Base-by-base conservation (phyloP, 1,140 invertebrate genomes). In the Zaprionus davidi region DNA sequence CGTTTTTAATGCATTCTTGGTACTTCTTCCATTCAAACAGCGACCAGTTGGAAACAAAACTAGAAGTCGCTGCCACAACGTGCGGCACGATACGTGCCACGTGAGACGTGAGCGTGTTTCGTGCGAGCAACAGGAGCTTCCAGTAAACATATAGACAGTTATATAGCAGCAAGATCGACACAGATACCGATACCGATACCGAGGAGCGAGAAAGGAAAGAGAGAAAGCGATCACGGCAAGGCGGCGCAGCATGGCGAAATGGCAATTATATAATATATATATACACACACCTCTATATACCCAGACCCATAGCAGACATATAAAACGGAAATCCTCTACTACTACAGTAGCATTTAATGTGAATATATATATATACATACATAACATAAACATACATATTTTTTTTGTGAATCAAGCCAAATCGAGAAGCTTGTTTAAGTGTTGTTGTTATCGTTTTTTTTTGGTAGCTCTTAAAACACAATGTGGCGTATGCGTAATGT, bases 1-100 rank as follows among this genome's bases (percentile, higher is more conserved):
- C 20, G 44, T 55, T 57, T 55, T 7, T 51, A 46, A 36, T 41
- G 20, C 1, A 6, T 3, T n/a, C 31, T 34, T 34, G 9, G 4
- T 41, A 6, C 3, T 12, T 13, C n/a, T 63, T 79, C 85, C 84
- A 92, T 82, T 74, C 20, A 92, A 93, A 66, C 93, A 95, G 95
- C 95, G 76, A 96, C 95, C 93, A 95, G 94, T 93, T 96, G 95
- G 95, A 95, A 95, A 92, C 95, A 95, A 82, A 95, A 95, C 93
- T 96, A 90, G 91, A 71, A 72, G 46, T 70, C 59, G 69, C 76
- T 71, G 71, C 41, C 58, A 62, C 7, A 46, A 62, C 69, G 78
- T 71, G 28, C 34, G 44, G 26, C 26, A 70, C 34, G 71, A 64
- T 36, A 58, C 59, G 56, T 70, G 66, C 58, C 69, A 70, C 82